A percentile compares a stretch with the other conserved stretches of the same genome.
Evolutionary conservation across 1,140 invertebrate genomes (phyloP).

Genomic region (Temnothorax curvispinosus): DNA sequence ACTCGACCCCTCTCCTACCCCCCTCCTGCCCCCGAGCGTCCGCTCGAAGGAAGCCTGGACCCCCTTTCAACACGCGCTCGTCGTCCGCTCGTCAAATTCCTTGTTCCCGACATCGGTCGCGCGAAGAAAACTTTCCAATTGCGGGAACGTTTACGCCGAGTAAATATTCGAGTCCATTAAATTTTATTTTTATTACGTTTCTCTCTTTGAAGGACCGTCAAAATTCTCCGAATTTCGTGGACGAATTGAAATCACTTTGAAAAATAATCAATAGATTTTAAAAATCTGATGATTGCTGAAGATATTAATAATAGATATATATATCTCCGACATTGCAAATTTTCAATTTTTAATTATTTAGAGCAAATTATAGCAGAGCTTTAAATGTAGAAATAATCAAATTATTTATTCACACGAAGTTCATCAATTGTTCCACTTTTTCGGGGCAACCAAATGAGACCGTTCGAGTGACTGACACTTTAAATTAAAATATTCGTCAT

Average conservation of each 20-base stretch:
- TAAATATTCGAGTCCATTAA: background rate
- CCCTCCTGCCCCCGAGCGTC: background rate
- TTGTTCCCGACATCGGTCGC: background rate
- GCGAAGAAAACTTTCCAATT: constrained; percentile 20
- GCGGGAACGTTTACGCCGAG: background rate
- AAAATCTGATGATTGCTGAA: background rate
- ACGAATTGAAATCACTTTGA: background rate
- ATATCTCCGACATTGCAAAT: background rate
- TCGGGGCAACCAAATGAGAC: background rate
- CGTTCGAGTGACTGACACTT: background rate
- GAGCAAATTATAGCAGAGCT: too few relatives aligned
- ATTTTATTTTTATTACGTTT: background rate
- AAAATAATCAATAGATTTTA: background rate
- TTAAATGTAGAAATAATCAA: background rate
- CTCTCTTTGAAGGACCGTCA: background rate
- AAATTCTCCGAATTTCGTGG: background rate
- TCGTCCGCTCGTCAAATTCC: constrained; percentile 27
- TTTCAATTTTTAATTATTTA: background rate
- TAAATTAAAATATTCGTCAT: constrained; percentile 12
- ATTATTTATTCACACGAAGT: background rate
- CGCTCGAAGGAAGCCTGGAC: background rate
- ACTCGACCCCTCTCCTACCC: background rate
- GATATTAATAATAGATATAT: background rate
- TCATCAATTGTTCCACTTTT: background rate
- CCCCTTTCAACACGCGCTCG: constrained; percentile 40